A percentile compares a stretch with the other conserved stretches of the same genome.
These are phyloP conservation scores for Melanerpes aurifrons DNA, from an alignment of 2,113 vertebrate species.

Conservation along the genomic window DNA sequence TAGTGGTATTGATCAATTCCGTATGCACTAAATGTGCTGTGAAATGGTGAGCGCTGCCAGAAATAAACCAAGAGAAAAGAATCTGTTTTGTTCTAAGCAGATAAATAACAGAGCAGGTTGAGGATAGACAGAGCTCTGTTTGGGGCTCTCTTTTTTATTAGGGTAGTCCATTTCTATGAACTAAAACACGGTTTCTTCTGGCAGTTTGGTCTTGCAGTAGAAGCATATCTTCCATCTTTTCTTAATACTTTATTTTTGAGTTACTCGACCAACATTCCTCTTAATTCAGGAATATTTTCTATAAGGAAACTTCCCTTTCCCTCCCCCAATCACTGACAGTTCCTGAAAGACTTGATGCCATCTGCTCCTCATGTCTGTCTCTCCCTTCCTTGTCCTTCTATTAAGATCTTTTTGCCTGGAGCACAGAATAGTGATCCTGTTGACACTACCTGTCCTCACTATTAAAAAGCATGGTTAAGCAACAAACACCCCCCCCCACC, in stretches of 20 bases:
- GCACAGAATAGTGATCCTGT: not conserved
- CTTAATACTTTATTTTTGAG: not conserved
- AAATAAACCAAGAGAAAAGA: constrained; percentile 67
- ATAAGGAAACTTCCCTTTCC: not conserved
- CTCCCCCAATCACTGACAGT: not conserved
- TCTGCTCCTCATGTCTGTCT: not conserved
- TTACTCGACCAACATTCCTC: not conserved
- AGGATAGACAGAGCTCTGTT: not conserved
- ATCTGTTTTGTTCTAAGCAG: constrained; percentile 48
- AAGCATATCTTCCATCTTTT: not conserved
- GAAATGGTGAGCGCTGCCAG: constrained; percentile 79
- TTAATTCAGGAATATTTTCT: not conserved
- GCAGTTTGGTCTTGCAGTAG: not conserved
- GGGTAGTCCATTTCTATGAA: not conserved
- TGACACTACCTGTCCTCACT: not conserved
- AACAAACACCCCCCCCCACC: not conserved
- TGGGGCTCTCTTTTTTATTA: not conserved
- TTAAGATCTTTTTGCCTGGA: not conserved
- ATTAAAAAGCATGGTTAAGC: not conserved
- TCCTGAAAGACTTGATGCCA: not conserved
- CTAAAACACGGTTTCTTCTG: fast-evolving
- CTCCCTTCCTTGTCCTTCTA: not conserved
- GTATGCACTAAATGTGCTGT: constrained; percentile 76
- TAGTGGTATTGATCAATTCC: constrained; percentile 82
- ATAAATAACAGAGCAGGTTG: constrained; percentile 4